Evolutionary conservation across 2,797 vertebrate genomes (phyloP).

Genomic region (Percopsis omiscomaycus): DNA sequence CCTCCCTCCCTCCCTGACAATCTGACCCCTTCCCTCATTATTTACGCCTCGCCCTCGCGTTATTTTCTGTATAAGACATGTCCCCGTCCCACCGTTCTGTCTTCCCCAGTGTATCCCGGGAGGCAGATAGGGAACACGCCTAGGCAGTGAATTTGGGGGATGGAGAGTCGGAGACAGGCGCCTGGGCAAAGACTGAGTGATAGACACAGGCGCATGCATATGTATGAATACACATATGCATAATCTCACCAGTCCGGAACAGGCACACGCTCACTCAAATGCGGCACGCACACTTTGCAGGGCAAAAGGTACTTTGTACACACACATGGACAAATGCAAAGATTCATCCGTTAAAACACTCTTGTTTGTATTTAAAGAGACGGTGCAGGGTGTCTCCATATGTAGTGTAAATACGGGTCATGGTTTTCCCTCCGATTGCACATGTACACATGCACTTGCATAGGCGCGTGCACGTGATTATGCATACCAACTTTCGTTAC

Average conservation of each 20-base stretch:
- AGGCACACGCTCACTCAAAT: slow-evolving; percentile 11
- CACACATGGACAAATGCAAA: neutral
- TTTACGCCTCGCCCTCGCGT: neutral
- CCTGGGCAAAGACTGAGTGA: slow-evolving; percentile 61
- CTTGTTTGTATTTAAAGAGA: too few relatives aligned
- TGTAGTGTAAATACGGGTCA: too few relatives aligned
- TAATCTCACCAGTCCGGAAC: slow-evolving; percentile 56
- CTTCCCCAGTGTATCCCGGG: slow-evolving; percentile 22
- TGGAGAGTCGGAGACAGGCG: slow-evolving; percentile 48
- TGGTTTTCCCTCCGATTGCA: too few relatives aligned
- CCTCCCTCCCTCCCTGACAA: neutral
- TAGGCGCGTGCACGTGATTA: too few relatives aligned
- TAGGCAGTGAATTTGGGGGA: slow-evolving; percentile 43
- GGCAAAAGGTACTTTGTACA: slow-evolving; percentile 14
- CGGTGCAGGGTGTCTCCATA: too few relatives aligned
- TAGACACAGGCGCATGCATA: slow-evolving; percentile 65
- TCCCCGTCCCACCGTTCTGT: slow-evolving; percentile 31
- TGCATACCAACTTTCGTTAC: too few relatives aligned
- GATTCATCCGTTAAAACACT: too few relatives aligned
- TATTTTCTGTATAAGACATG: slow-evolving; percentile 12
- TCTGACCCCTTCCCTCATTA: neutral
- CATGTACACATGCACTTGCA: too few relatives aligned
- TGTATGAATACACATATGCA: slow-evolving; percentile 72
- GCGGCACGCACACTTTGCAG: slow-evolving; percentile 29
- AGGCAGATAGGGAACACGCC: slow-evolving; percentile 59